phyloP scores from a whole-genome alignment of 2,888 invertebrate species.

The Erebia palarica region DNA sequence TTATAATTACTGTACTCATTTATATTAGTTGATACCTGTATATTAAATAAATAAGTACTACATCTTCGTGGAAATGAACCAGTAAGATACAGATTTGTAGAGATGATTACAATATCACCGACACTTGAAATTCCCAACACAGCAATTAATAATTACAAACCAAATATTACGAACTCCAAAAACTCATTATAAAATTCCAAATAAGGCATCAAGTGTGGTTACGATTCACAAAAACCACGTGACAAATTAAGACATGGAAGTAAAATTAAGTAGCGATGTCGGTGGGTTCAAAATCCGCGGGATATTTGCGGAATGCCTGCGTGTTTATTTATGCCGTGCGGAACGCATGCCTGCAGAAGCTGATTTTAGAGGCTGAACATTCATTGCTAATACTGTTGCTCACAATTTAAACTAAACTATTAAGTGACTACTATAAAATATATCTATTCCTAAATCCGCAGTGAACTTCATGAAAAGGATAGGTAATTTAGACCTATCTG shows the following conservation, averaged over 20 bases:
- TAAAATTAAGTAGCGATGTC: conserved; percentile 29
- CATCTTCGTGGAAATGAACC: too few species aligned
- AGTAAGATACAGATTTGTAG: not conserved
- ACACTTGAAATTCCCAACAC: not conserved
- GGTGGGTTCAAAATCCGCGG: conserved; percentile 58
- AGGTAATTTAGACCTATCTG: too few species aligned
- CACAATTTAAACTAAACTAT: not conserved
- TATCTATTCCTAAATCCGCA: too few species aligned
- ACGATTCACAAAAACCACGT: conserved; percentile 17
- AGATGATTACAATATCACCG: not conserved
- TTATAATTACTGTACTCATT: too few species aligned
- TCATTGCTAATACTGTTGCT: not conserved
- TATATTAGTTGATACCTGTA: too few species aligned
- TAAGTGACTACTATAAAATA: not conserved
- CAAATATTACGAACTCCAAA: not conserved
- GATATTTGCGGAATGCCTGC: conserved; percentile 64
- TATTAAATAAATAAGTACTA: too few species aligned
- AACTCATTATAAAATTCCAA: conserved; percentile 12
- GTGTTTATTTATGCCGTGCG: conserved; percentile 63
- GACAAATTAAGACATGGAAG: conserved; percentile 33
- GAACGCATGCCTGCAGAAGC: conserved; percentile 43
- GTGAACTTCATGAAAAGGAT: too few species aligned
- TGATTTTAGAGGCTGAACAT: conserved; percentile 45
- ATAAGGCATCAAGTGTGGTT: not conserved
- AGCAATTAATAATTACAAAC: not conserved